Percentiles rank a stretch among this genome's conserved stretches.
Evolutionary conservation across 2,888 invertebrate genomes (phyloP).

Genomic region (Cephus pulcher): DNA sequence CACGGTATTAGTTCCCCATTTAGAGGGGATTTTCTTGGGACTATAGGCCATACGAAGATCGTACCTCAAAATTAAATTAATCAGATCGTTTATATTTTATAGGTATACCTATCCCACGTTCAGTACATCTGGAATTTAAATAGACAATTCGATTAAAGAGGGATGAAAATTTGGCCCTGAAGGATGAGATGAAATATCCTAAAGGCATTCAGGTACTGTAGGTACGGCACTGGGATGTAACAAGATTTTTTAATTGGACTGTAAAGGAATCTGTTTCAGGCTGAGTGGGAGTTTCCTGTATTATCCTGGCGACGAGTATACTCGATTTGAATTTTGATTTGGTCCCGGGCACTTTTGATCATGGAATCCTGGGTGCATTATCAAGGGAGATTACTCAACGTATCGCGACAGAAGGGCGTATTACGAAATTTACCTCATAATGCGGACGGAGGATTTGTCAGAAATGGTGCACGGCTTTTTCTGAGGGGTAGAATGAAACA

Average conservation of each 20-base stretch:
- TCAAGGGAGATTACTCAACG: neutral
- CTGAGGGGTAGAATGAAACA: slow-evolving; percentile 41
- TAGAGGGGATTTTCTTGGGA: neutral
- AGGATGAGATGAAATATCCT: neutral
- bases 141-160: neutral
- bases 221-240: neutral
- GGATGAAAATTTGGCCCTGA: neutral
- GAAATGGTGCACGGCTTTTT: neutral
- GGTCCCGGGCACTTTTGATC: neutral
- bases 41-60: neutral
- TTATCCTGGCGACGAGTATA: neutral
- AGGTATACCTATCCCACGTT: neutral
- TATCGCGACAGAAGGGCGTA: neutral
- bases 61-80: neutral
- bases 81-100: neutral
- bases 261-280: neutral
- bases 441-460: neutral
- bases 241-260: neutral
- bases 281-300: neutral
- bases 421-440: neutral
- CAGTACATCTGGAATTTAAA: neutral
- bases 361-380: neutral
- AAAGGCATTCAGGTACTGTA: neutral
- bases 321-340: neutral
- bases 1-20: neutral